Evolutionary conservation across 1,140 invertebrate species (phyloP).

Genomic region (Ctenoplectra terminalis): DNA sequence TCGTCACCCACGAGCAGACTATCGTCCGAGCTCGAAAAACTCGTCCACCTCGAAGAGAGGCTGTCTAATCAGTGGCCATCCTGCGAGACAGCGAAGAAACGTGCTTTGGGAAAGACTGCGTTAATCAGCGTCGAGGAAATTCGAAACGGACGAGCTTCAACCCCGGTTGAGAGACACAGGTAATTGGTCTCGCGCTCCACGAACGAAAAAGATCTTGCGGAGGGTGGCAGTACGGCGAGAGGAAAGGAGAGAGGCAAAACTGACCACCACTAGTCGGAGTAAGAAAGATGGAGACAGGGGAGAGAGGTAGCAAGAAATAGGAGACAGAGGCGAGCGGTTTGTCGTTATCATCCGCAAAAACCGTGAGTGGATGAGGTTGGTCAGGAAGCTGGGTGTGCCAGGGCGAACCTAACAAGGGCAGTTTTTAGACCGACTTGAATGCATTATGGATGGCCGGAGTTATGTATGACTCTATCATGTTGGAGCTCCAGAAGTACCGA

Average conservation of each 20-base stretch:
- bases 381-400: constrained; percentile 66
- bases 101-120: background rate
- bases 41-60: constrained; percentile 1
- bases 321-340: constrained; percentile 49
- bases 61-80: constrained; percentile 18
- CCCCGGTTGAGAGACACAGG: constrained; percentile 9
- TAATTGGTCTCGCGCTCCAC: constrained; percentile 63
- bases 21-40: background rate
- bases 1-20: constrained; percentile 4
- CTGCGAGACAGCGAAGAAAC: background rate
- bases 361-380: constrained; percentile 35
- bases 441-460: constrained; percentile 80
- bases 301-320: background rate
- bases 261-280: too few relatives aligned
- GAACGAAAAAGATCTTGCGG: constrained; percentile 9
- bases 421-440: constrained; percentile 77
- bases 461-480: constrained; percentile 81
- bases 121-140: constrained; percentile 32
- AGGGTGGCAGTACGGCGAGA: background rate
- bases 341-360: constrained; percentile 68
- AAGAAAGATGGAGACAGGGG: background rate
- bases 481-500: constrained; percentile 14
- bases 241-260: background rate
- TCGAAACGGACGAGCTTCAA: background rate
- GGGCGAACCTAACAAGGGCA: constrained; percentile 75